A percentile compares a stretch with the other conserved stretches of the same genome.
Evolutionary conservation across 2,113 vertebrate species (phyloP).

Genomic region (Prietella phreatophila): DNA sequence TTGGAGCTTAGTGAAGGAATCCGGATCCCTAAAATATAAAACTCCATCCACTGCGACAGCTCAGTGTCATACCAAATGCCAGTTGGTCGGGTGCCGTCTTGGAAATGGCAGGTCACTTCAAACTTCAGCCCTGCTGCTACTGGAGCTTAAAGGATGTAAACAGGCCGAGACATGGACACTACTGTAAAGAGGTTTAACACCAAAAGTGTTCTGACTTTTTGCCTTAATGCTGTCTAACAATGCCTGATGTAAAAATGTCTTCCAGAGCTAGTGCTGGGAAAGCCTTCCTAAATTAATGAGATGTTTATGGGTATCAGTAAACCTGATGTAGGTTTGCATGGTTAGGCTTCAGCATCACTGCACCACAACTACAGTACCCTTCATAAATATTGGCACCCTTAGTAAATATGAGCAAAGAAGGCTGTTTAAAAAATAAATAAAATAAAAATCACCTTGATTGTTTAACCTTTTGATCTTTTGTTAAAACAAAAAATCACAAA

Average conservation of each 20-base stretch:
- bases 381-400: too few species aligned
- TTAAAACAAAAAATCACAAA: too few species aligned
- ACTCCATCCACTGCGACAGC: slow-evolving; percentile 12
- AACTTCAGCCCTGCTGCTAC: background rate
- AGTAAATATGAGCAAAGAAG: too few species aligned
- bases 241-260: background rate
- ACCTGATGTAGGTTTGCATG: background rate
- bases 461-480: too few species aligned
- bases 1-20: slow-evolving; percentile 31
- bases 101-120: slow-evolving; percentile 38
- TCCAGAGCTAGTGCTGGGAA: background rate
- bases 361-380: background rate
- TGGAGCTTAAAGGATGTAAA: background rate
- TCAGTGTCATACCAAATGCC: slow-evolving; percentile 16
- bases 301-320: background rate
- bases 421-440: too few species aligned
- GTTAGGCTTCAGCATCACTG: background rate
- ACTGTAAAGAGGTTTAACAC: background rate
- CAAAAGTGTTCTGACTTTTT: background rate
- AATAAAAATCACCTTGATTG: too few species aligned
- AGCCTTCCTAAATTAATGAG: background rate
- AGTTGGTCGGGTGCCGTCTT: slow-evolving; percentile 41
- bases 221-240: background rate
- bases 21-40: slow-evolving; percentile 3
- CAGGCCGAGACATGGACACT: background rate